These are phyloP conservation scores for Nettapus auritus DNA, from an alignment of 2,113 vertebrate genomes.

Conservation along the genomic window DNA sequence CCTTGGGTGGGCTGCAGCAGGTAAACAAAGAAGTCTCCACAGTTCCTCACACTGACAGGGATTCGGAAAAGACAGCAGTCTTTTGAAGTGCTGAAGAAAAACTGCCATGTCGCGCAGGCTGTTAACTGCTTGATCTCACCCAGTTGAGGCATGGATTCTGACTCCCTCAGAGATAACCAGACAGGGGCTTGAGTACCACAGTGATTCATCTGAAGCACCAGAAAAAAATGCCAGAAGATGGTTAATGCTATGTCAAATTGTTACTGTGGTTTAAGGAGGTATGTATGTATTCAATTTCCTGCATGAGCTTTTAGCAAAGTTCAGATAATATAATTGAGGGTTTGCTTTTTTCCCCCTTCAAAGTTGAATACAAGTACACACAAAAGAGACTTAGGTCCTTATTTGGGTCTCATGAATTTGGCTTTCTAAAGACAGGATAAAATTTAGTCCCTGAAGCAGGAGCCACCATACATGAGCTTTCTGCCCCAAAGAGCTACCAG, in stretches of 20 bases:
- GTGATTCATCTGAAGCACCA: conserved; percentile 83
- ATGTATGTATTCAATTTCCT: background rate
- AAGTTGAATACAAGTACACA: background rate
- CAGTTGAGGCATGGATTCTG: conserved; percentile 82
- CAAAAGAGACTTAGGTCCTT: background rate
- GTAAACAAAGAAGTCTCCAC: conserved; percentile 88
- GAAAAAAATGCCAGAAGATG: conserved; percentile 12
- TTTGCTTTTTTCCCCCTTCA: background rate
- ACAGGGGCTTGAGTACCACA: conserved; percentile 92
- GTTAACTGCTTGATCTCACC: conserved; percentile 84
- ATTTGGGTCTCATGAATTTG: background rate
- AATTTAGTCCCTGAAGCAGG: background rate
- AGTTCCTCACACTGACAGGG: conserved; percentile 89
- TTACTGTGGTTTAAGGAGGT: background rate
- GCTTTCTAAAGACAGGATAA: background rate
- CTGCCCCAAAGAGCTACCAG: background rate
- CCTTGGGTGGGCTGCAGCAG: conserved; percentile 90
- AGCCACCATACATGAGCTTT: background rate
- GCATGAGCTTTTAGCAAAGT: background rate
- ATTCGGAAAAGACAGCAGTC: conserved; percentile 92
- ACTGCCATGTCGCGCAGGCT: conserved; percentile 90
- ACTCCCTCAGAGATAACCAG: conserved; percentile 86
- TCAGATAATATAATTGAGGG: background rate
- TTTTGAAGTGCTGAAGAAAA: conserved; percentile 78
- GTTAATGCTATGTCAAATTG: background rate